These are phyloP conservation scores for Porites cylindrica DNA, from an alignment of 92 coral and sea anemone species.

Conservation along the genomic window DNA sequence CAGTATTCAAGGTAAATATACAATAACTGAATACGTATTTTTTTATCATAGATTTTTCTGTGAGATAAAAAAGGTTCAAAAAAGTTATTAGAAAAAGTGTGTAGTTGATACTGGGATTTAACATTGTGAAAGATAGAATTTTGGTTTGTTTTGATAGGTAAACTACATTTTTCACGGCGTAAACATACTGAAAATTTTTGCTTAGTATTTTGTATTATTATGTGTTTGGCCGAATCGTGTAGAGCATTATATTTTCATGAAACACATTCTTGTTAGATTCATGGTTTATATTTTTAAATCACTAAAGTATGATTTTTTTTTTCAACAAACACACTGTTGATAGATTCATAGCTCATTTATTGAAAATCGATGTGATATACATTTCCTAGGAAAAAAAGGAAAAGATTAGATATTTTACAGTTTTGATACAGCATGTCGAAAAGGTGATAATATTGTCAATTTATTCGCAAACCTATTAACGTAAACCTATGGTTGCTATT, in stretches of 20 bases:
- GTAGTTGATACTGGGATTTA: background rate
- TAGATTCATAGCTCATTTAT: background rate
- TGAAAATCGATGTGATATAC: background rate
- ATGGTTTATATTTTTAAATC: background rate
- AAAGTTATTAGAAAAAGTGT: no score
- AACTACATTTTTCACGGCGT: background rate
- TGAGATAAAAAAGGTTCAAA: background rate
- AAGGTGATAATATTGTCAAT: background rate
- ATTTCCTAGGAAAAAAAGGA: no score
- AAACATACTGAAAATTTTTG: background rate
- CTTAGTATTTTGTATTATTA: background rate
- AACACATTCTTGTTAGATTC: background rate
- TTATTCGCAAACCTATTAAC: background rate
- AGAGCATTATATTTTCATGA: background rate
- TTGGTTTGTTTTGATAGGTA: background rate
- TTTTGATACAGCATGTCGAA: background rate
- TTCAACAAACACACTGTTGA: background rate
- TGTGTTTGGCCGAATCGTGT: background rate
- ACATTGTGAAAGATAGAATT: background rate
- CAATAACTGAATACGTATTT: background rate
- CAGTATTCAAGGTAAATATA: constrained; percentile 21
- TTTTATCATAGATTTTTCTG: background rate
- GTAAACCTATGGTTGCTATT: background rate
- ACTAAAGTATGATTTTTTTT: no score
- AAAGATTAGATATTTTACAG: no score